Evolutionary conservation across 92 coral and sea anemone species (phyloP), one percentile per base, ranked within the genome.

Genomic region (Nematostella vectensis): DNA sequence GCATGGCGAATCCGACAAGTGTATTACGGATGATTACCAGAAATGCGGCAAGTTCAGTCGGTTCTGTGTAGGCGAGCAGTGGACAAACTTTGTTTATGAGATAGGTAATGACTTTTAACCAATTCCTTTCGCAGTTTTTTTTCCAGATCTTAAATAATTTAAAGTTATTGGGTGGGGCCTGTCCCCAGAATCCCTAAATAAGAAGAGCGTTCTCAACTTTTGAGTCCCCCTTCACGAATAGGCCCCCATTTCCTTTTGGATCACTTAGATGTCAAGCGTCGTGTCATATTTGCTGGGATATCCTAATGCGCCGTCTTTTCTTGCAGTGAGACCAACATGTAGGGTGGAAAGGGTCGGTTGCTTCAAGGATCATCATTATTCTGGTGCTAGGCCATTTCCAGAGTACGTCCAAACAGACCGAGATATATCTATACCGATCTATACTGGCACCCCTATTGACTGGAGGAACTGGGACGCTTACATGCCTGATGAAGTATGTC

Each of bases 401-500:
- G 59, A 63, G 10, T 88, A 78, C 71, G 54, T 67, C 17, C 13
- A 78, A 82, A 88, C 96, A 1, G 96, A 88, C 72, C 63, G 96
- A 42, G 81, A 88, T 48, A 0, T 11, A 4, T 22, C 33, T 2
- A 33, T 50, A 18, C 16, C 24, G 18, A 76, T 74, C 42, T 82
- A 36, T 75, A 70, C 83, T 22, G 78, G 83, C 1, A 48, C 33
- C 6, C 11, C 56, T 0, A 70, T 89, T 25, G 89, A 89, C 60
- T 89, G 97, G 97, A 28, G 84, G 4, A 85, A 89, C 73, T 89
- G 85, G 88, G 95, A 84, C 25, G 72, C 59, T 10, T 89, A 76
- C 52, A 26, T 85, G 47, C 95, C 87, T 9, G 56, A 67, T 19
- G 58, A 84, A 12, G 83, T 77, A 24, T 89, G 97, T 25, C 69